Base-by-base conservation (phyloP, 2,797 vertebrate species). In the Sebastes reedi region DNA sequence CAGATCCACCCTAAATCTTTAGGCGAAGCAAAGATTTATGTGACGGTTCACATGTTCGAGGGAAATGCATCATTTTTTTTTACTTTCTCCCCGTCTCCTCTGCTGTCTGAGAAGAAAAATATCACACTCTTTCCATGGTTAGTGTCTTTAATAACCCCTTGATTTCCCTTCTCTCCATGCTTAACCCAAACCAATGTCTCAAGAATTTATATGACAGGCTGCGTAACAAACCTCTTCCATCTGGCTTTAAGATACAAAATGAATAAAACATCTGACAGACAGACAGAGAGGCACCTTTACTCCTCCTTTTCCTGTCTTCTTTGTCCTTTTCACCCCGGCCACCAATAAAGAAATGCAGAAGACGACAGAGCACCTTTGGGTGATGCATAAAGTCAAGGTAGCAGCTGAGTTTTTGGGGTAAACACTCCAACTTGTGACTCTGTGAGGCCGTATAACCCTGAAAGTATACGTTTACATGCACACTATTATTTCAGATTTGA, bases 191-290 rank as follows among this genome's bases (percentile, higher is more conserved):
- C 79, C 64, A 62, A 30, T 67, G 72, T 77, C 84, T 86, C 24
- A 76, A 87, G 80, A 89, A 90, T 87, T 81, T 84, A 88, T 88
- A 72, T 75, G 86, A 84, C 87, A 42, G 61, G 50, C 79, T 72
- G 83, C 61, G 76, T 79, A 87, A 84, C 87, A 88, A 92, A 92
- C 73, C 69, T 80, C 85, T 87, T 81, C 91, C 90, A 91, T 90
- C 89, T 92, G 92, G 87, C 80, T 78, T 80, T 68, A 65, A 79
- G 83, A 85, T 80, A 82, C 62, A 74, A 77, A 87, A 90, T 89
- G 82, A 91, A 87, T 86, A 88, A 88, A 92, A 79, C 88, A 89
- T 89, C 82, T 92, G 92, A 93, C 88, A 86, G 89, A 88, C 85
- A 78, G 32, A 88, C 85, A 78, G 29, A 82, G 80, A 86, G 86